Conservation (phyloP, 2,113 vertebrate genomes). For the Puffinus mauretanicus region DNA sequence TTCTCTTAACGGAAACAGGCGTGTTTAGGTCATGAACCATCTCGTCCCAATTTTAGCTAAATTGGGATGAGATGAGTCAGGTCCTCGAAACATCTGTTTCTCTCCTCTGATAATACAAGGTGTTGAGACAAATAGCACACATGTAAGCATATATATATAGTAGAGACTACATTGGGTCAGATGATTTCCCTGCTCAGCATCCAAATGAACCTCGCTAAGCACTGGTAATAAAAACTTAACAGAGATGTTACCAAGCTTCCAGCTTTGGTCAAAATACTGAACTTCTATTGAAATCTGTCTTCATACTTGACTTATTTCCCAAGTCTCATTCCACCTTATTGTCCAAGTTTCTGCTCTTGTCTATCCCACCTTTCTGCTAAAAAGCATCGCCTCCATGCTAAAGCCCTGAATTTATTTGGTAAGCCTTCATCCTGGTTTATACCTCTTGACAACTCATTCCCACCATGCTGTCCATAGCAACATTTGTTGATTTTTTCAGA, state of each 20-base stretch:
- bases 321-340: background rate
- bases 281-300: background rate
- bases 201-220: background rate
- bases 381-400: background rate
- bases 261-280: background rate
- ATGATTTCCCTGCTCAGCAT: background rate
- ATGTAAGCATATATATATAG: background rate
- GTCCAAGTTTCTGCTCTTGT: background rate
- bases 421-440: background rate
- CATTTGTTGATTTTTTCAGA: background rate
- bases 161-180: background rate
- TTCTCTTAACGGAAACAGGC: background rate
- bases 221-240: background rate
- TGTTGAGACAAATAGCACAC: conserved; percentile 18
- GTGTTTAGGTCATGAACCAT: conserved; percentile 13
- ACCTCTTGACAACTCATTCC: background rate
- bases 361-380: background rate
- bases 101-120: conserved; percentile 35
- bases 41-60: background rate
- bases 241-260: background rate
- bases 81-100: conserved; percentile 21
- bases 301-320: background rate
- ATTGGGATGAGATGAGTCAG: conserved; percentile 7
- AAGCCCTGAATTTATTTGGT: background rate
- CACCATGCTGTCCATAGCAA: background rate